Base-by-base conservation (phyloP, 1,140 invertebrate species). In the Philaenus spumarius region DNA sequence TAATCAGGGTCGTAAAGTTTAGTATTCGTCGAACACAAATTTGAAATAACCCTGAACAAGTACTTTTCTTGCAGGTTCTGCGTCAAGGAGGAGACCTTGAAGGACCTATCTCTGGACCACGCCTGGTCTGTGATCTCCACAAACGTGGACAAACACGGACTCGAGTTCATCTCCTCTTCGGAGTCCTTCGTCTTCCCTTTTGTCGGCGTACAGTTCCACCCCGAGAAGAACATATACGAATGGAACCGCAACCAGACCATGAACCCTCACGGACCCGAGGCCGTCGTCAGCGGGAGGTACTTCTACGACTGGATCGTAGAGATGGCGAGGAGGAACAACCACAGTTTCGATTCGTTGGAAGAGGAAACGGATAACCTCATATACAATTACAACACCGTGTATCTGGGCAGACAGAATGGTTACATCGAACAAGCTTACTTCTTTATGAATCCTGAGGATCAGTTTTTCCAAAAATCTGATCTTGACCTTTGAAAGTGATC, bases 151-250 rank as follows among this genome's bases (percentile, higher is more conserved):
- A 12, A 50, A 2, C 71, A 84, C 47, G 80, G 80, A 12, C 62
- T 81, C 1, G 71, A 81, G 67, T 94, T 89, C 66, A 82, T 83
- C 63, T 86, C 85, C 1, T 73, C 75, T 0, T 68, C 87, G 47
- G 86, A 89, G 67, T 82, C 80, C 66, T 76, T 64, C 64, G 79
- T 72, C 68, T 81, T 72, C 64, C 93, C 93, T 14, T 85, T 95
- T 68, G 95, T 89, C 72, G 92, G 84, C 1, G 74, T 89, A 0
- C 90, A 94, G 69, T 96, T 90, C 70, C 93, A 96, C 72, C 93
- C 93, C 0, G 93, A 97, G 71, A 96, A 95, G 69, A 87, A 84
- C 66, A 68, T 80, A 1, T 96, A 84, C 64, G 90, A 94, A 71
- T 95, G 90, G 81, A 76, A 78, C 1, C 63, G 64, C 0, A 76